phyloP scores from a whole-genome alignment of 1,140 invertebrate species.

The Stegodyphus dumicola region DNA sequence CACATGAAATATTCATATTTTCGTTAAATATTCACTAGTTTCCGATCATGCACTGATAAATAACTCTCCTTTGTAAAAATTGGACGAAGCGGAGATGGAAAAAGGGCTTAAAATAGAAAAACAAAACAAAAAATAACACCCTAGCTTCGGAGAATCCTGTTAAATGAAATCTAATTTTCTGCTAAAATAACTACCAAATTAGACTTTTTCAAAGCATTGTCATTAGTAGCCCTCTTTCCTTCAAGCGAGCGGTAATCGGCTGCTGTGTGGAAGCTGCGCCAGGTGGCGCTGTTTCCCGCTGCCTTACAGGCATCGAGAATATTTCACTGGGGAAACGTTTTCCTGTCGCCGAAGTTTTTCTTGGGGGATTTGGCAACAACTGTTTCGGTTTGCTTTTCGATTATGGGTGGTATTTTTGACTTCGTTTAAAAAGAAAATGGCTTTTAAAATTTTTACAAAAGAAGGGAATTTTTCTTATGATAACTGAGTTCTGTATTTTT shows the following conservation, averaged over 20 bases:
- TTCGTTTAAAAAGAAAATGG: neutral
- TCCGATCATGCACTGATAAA: conserved; percentile 38
- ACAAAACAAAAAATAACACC: conserved; percentile 20
- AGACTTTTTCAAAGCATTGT: conserved; percentile 51
- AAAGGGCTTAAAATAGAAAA: conserved; percentile 21
- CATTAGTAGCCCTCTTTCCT: conserved; percentile 21
- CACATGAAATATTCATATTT: conserved; percentile 60
- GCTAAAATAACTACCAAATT: conserved; percentile 58
- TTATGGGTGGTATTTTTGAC: conserved; percentile 19
- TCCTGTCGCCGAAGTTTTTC: conserved; percentile 20
- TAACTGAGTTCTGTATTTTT: too few species aligned
- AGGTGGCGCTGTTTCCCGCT: conserved; percentile 38
- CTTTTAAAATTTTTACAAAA: too few species aligned
- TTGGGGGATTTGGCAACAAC: conserved; percentile 14
- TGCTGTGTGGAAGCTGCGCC: conserved; percentile 33
- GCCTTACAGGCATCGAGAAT: conserved; percentile 32
- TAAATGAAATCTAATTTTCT: conserved; percentile 59
- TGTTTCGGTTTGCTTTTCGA: conserved; percentile 37
- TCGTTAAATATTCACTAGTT: conserved; percentile 44
- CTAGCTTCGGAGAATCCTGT: conserved; percentile 40
- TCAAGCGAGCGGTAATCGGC: conserved; percentile 38
- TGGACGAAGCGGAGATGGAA: neutral
- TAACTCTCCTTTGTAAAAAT: conserved; percentile 21
- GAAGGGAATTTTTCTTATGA: too few species aligned
- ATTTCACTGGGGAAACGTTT: conserved; percentile 9